Base-by-base conservation (phyloP, 2,888 invertebrate genomes). In the Dione vanillae region DNA sequence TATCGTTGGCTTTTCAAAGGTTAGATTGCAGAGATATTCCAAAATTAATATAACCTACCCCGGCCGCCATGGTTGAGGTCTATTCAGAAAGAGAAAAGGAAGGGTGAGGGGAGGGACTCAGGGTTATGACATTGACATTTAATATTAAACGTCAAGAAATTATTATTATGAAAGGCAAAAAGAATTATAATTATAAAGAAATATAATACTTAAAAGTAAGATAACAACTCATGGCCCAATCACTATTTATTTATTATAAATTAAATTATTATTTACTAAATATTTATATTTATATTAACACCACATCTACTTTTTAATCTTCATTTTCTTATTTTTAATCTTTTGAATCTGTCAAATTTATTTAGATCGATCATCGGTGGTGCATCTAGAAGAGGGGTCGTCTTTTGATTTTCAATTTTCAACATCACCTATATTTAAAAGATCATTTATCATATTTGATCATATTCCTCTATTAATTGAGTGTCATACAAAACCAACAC, bases 41-140 rank as follows among this genome's bases (percentile, higher is more conserved):
- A 67, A 74, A 83, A 80, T 90, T 80, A 82, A 82, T 78, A 79
- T 78, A 68, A 95, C 96, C 95, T 94, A 96, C 96, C 94, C 96
- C 96, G 91, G 95, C 94, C 94, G 95, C 95, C 96, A 96, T 96
- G 93, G 94, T 94, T 91, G 90, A 85, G 83, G 85, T 82, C 83
- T 83, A 73, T 71, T 73, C 80, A 81, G 83, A 92, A 92, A 93
- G 92, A 92, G 89, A 89, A 56, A 64, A 64, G 52, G 40, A 20
- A 40, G 54, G 64, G 64, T 37, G 20, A 70, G 72, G 70, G 70
- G 68, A 72, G 72, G 71, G 19, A 41, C 59, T 5, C n/a, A 61
- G 62, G 66, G 54, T 27, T 35, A 14, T 75, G 76, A 73, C 75
- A 77, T 75, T 79, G 78, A 78, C 79, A 76, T 71, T 75, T 67